A percentile compares a stretch with the other conserved stretches of the same genome.
phyloP scores from a whole-genome alignment of 1,140 invertebrate species.

The Eulimnadia texana region DNA sequence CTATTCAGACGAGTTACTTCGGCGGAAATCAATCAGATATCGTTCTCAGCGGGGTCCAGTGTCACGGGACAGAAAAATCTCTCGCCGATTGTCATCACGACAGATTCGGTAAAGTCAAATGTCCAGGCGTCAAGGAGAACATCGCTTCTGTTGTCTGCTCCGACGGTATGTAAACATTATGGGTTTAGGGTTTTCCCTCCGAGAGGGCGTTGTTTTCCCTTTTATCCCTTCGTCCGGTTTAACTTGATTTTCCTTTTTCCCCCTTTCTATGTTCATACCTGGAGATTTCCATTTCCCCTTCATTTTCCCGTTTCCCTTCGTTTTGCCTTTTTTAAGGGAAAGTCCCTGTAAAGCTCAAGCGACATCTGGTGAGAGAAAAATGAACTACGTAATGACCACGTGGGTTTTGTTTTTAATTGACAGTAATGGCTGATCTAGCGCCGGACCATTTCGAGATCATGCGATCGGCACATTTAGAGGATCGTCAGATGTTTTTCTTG shows the following conservation, averaged over 20 bases:
- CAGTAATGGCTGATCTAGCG: slow-evolving; percentile 64
- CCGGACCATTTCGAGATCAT: slow-evolving; percentile 65
- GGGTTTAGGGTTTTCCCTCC: background rate
- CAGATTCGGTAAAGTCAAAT: slow-evolving; percentile 29
- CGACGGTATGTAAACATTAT: slow-evolving; percentile 24
- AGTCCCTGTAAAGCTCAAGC: too few species aligned
- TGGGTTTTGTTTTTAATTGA: too few species aligned
- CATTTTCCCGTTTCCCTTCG: too few species aligned
- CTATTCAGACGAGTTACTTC: slow-evolving; percentile 57
- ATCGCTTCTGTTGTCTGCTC: slow-evolving; percentile 61
- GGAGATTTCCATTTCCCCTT: background rate
- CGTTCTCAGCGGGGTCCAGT: slow-evolving; percentile 52
- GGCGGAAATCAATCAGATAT: slow-evolving; percentile 42
- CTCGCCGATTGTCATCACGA: slow-evolving; percentile 55
- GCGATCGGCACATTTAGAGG: slow-evolving; percentile 69
- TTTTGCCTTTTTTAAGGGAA: too few species aligned
- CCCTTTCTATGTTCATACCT: background rate
- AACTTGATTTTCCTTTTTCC: background rate
- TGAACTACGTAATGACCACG: background rate
- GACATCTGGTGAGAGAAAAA: background rate
- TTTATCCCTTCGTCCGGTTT: too few species aligned
- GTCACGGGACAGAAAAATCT: slow-evolving; percentile 54
- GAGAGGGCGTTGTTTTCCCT: too few species aligned
- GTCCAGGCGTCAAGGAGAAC: slow-evolving; percentile 40
- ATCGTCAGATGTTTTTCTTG: slow-evolving; percentile 65